Percentiles rank a stretch among this genome's conserved stretches.
Evolutionary conservation across 2,888 invertebrate species (phyloP).

Genomic region (Hofmannophila pseudospretella): DNA sequence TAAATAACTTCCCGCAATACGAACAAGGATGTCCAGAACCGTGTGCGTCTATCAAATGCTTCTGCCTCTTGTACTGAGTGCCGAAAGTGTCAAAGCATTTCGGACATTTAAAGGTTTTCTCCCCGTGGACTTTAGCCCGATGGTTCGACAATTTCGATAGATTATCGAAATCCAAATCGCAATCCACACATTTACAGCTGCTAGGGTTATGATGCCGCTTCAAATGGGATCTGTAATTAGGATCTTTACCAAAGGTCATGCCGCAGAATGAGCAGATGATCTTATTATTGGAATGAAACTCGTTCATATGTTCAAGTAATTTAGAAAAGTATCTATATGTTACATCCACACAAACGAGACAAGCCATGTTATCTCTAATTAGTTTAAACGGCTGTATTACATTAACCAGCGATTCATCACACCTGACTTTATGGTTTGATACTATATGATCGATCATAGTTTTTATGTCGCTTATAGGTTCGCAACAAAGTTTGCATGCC

Average conservation of each 20-base stretch:
- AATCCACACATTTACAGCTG: slow-evolving; percentile 29
- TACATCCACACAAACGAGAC: slow-evolving; percentile 23
- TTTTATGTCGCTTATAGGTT: slow-evolving; percentile 19
- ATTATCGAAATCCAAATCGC: slow-evolving; percentile 27
- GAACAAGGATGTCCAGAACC: slow-evolving; percentile 31
- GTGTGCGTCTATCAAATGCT: slow-evolving; percentile 32
- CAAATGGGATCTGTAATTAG: slow-evolving; percentile 26
- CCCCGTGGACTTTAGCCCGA: slow-evolving; percentile 30
- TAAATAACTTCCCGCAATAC: slow-evolving; percentile 39
- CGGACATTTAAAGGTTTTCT: slow-evolving; percentile 27
- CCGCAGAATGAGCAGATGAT: slow-evolving; percentile 32
- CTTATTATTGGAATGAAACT: slow-evolving; percentile 25
- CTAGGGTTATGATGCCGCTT: slow-evolving; percentile 21
- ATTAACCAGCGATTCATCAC: slow-evolving; percentile 21
- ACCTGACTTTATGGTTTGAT: slow-evolving; percentile 23
- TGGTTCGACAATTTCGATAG: slow-evolving; percentile 26
- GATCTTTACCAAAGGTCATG: slow-evolving; percentile 22
- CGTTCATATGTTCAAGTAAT: slow-evolving; percentile 31
- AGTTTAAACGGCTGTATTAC: slow-evolving; percentile 27
- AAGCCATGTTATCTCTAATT: slow-evolving; percentile 24
- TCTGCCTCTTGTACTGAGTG: slow-evolving; percentile 28
- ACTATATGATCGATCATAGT: slow-evolving; percentile 26
- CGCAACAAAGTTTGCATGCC: slow-evolving; percentile 29
- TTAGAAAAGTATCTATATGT: slow-evolving; percentile 28
- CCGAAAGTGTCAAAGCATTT: slow-evolving; percentile 33